phyloP scores from a whole-genome alignment of 1,140 invertebrate species.

The Trichogramma pretiosum region DNA sequence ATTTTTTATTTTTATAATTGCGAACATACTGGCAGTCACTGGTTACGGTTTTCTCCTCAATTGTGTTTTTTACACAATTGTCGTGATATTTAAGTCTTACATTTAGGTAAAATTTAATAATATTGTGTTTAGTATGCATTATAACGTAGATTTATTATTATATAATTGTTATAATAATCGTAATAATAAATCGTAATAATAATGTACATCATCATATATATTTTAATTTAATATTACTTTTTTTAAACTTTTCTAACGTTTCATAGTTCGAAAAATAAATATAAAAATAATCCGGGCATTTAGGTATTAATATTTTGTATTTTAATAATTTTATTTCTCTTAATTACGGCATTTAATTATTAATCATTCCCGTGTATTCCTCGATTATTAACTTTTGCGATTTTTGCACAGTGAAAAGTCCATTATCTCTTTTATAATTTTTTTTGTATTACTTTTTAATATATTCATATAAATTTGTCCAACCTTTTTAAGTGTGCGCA shows the following conservation, averaged over 20 bases:
- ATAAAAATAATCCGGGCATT: conserved; percentile 50
- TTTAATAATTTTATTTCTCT: conserved; percentile 37
- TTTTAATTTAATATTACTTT: conserved; percentile 45
- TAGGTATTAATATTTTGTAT: conserved; percentile 49
- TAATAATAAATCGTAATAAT: conserved; percentile 29
- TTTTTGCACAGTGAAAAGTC: conserved; percentile 13
- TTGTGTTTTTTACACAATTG: too few species aligned
- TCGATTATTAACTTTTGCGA: conserved; percentile 2
- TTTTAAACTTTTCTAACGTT: conserved; percentile 49
- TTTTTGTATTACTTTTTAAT: conserved; percentile 12
- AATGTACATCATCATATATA: conserved; percentile 33
- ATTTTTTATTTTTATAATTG: conserved; percentile 7
- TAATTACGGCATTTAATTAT: conserved; percentile 8
- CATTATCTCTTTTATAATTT: conserved; percentile 7
- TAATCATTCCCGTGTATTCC: conserved; percentile 6
- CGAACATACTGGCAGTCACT: conserved; percentile 3
- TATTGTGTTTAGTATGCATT: conserved; percentile 24
- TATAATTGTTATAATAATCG: conserved; percentile 29
- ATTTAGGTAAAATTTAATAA: conserved; percentile 21
- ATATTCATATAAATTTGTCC: conserved; percentile 14
- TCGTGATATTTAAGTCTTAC: conserved; percentile 15
- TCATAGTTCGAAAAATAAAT: conserved; percentile 50
- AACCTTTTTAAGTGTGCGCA: not conserved
- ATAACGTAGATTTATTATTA: conserved; percentile 20
- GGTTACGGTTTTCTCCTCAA: conserved; percentile 3